Evolutionary conservation across 2,797 vertebrate species (phyloP), one percentile per base, ranked within the genome.

Genomic region (Tapirus indicus): DNA sequence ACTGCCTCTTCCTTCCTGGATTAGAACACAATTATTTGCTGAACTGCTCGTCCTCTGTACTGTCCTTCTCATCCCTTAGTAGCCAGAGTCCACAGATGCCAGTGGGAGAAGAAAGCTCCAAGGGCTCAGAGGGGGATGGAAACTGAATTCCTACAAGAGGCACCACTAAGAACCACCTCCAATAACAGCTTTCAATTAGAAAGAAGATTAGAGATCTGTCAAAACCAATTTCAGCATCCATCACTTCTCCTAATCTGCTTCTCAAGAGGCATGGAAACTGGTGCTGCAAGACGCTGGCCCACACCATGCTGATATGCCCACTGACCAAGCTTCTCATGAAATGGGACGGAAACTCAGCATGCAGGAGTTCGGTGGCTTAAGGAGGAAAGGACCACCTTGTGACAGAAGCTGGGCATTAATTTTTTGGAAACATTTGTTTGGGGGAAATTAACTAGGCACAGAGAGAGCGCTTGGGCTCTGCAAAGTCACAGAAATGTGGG

Each of bases 121-220:
- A 17, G 23, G 47, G 52, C 74, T 97, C 77, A 7, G 62, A 89
- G 69, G 2, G 56, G n/a, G 17, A 27, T 0, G 38, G 68, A 49
- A 60, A 79, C 6, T 8, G 32, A 86, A 54, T 58, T 52, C 82
- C 84, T 54, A 49, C 79, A 74, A 56, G 79, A 78, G 29, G 54
- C 56, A 32, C 54, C 56, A 11, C 11, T 1, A 64, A 52, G 47
- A 71, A 25, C n/a, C 20, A 5, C 75, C n/a, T 87, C 58, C n/a
- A 84, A 87, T n/a, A 83, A 84, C 77, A 93, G 88, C 88, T 93
- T 96, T 64, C 79, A 90, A 79, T 95, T 66, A 91, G 60, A 92
- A 94, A 68, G 62, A 74, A 93, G 91, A 91, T 69, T 49, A 92
- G 95, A 95, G 49, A 90, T 79, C 86, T 91, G 82, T 96, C 95